A percentile compares a stretch with the other conserved stretches of the same genome.
Conservation (phyloP, 2,113 vertebrate species). For the Recurvirostra avosetta region DNA sequence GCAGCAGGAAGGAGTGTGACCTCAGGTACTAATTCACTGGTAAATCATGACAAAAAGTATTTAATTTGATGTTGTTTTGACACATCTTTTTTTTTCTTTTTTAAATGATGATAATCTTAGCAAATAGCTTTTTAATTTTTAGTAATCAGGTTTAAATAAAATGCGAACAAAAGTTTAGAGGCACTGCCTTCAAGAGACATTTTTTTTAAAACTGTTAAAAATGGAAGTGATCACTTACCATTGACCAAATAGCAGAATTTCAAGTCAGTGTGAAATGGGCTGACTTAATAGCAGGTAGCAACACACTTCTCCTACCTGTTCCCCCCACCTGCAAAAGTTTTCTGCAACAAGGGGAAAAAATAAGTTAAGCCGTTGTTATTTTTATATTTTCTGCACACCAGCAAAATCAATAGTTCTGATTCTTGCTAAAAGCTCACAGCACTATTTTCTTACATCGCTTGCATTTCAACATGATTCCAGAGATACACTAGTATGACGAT, state of each 20-base stretch:
- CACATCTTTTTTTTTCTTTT: not conserved
- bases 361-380: not conserved
- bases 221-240: not conserved
- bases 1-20: not conserved
- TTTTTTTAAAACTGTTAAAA: not conserved
- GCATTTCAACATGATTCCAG: not conserved
- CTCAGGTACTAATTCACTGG: not conserved
- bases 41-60: not conserved
- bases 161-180: not conserved
- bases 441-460: not conserved
- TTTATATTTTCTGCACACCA: not conserved
- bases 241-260: not conserved
- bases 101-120: not conserved
- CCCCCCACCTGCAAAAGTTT: not conserved
- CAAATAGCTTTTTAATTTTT: not conserved
- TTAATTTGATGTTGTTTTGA: not conserved
- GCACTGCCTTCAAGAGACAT: not conserved
- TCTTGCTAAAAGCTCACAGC: not conserved
- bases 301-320: not conserved
- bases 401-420: constrained; percentile 1
- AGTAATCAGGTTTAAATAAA: not conserved
- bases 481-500: not conserved
- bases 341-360: not conserved
- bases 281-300: not conserved
- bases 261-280: not conserved